phyloP scores from a whole-genome alignment of 2,888 invertebrate genomes.

The Erebia epiphron region DNA sequence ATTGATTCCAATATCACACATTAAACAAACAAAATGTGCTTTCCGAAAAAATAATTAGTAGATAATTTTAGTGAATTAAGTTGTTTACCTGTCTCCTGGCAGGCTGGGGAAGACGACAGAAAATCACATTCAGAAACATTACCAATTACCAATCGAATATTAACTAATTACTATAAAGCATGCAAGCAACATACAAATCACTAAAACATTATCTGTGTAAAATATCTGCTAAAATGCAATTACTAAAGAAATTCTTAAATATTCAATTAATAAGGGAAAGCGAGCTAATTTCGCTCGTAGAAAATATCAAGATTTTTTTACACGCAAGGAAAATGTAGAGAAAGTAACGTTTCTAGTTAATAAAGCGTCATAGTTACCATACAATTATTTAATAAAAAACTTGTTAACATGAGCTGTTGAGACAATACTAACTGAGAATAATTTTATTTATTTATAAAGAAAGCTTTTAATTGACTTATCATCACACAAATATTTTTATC shows the following conservation, averaged over 20 bases:
- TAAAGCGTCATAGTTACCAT: slow-evolving; percentile 26
- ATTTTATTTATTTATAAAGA: background rate
- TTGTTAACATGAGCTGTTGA: slow-evolving; percentile 11
- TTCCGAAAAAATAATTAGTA: slow-evolving; percentile 21
- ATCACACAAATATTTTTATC: background rate
- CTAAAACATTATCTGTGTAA: slow-evolving; percentile 9
- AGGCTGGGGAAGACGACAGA: slow-evolving; percentile 83
- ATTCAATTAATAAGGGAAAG: slow-evolving; percentile 77
- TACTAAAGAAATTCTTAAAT: slow-evolving; percentile 55
- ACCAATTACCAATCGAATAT: slow-evolving; percentile 74
- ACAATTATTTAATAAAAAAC: slow-evolving; percentile 24
- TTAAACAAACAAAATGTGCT: slow-evolving; percentile 40
- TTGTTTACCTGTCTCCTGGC: slow-evolving; percentile 82
- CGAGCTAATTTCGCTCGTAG: slow-evolving; percentile 70
- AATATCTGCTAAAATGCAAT: slow-evolving; percentile 34
- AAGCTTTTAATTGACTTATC: background rate
- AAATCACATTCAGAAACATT: slow-evolving; percentile 82
- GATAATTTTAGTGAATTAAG: slow-evolving; percentile 13
- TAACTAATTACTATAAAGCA: slow-evolving; percentile 64
- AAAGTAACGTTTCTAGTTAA: slow-evolving; percentile 35
- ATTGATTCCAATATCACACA: slow-evolving; percentile 37
- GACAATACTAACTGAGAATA: slow-evolving; percentile 12
- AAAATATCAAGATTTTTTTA: slow-evolving; percentile 79
- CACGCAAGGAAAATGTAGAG: slow-evolving; percentile 74
- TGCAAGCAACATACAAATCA: slow-evolving; percentile 50